A percentile compares a stretch with the other conserved stretches of the same genome.
phyloP scores from a whole-genome alignment of 2,888 invertebrate species.

The Perdita meconis region DNA sequence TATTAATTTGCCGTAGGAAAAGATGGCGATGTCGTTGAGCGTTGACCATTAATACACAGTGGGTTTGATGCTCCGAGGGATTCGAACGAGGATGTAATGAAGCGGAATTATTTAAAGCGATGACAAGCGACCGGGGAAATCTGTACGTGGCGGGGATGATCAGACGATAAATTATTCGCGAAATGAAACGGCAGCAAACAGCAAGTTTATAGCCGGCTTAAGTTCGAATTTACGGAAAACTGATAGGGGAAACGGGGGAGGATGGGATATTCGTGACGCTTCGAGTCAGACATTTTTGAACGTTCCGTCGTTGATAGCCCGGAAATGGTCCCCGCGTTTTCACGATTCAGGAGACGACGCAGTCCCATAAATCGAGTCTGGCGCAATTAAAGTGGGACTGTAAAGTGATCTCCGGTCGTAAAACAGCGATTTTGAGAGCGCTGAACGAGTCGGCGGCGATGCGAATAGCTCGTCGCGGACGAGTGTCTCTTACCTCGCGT shows the following conservation, averaged over 20 bases:
- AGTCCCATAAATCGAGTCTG: conserved; percentile 10
- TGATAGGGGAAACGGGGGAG: too few species aligned
- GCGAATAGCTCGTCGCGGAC: neutral
- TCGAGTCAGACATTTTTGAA: neutral
- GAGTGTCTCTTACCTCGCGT: neutral
- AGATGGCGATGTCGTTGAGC: neutral
- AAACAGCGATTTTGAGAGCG: conserved; percentile 14
- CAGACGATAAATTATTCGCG: conserved; percentile 19
- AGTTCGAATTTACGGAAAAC: conserved; percentile 38
- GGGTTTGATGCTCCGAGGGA: neutral
- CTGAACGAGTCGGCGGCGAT: neutral
- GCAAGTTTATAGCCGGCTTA: neutral
- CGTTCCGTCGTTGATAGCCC: neutral
- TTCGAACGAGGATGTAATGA: conserved; percentile 28
- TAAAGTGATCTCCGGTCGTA: conserved; percentile 7
- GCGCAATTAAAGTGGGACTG: conserved; percentile 18
- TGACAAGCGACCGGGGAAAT: neutral
- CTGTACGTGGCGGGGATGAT: neutral
- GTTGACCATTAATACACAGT: neutral
- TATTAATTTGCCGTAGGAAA: neutral
- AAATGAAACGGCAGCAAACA: conserved; percentile 9
- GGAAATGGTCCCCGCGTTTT: neutral
- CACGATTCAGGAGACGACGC: conserved; percentile 2
- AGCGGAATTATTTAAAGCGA: conserved; percentile 22
- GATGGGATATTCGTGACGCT: too few species aligned